These are phyloP conservation scores for Ianthella basta DNA, from an alignment of 37 sponge, comb jelly and placozoan species.

Conservation along the genomic window DNA sequence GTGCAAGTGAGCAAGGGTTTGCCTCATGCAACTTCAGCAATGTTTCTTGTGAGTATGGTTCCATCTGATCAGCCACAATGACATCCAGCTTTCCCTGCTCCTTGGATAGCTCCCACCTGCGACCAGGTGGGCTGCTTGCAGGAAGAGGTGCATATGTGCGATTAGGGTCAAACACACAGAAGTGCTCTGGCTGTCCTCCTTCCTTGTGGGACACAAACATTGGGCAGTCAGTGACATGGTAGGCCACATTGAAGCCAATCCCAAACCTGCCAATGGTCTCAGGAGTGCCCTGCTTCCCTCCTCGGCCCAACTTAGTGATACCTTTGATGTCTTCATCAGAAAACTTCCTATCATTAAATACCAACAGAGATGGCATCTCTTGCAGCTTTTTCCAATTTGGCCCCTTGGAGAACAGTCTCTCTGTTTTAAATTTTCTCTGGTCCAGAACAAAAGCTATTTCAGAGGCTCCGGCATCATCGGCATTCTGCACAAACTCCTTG, in stretches of 20 bases:
- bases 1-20: conserved; percentile 22
- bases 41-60: conserved; percentile 46
- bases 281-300: conserved; percentile 57
- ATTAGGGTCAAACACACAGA: conserved; percentile 79
- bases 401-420: conserved; percentile 30
- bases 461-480: conserved; percentile 81
- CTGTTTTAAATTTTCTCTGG: conserved; percentile 33
- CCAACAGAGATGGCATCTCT: conserved; percentile 57
- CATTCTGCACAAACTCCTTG: conserved; percentile 83
- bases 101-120: conserved; percentile 3
- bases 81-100: not conserved
- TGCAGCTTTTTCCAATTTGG: conserved; percentile 62
- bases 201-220: conserved; percentile 59
- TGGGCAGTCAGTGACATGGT: conserved; percentile 90
- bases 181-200: conserved; percentile 49
- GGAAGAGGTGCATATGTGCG: conserved; percentile 31
- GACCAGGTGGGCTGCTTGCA: not conserved
- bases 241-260: conserved; percentile 88
- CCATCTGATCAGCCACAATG: conserved; percentile 55
- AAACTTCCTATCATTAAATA: conserved; percentile 75
- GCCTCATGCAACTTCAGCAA: conserved; percentile 2
- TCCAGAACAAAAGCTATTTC: conserved; percentile 77
- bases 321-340: conserved; percentile 74
- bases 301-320: conserved; percentile 78
- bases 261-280: conserved; percentile 84